Base-by-base conservation (phyloP, 2,797 vertebrate species). In the Poeciliopsis gracilis region DNA sequence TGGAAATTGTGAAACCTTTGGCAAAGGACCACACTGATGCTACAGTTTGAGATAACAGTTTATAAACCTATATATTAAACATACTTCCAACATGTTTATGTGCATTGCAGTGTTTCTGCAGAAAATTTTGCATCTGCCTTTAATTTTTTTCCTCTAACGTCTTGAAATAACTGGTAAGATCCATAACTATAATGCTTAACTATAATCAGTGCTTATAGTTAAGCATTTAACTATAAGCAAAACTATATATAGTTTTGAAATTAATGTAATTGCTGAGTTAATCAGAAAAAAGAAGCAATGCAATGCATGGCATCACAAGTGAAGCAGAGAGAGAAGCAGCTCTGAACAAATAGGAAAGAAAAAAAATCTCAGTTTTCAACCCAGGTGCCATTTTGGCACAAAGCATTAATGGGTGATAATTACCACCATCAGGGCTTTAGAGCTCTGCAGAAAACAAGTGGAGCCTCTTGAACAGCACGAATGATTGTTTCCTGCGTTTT, bases 401-500 rank as follows among this genome's bases (percentile, higher is more conserved):
- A 84, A 78, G 86, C 84, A 78, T 82, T 89, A 89, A 93, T 90
- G 85, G 82, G 82, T 78, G 76, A 83, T 88, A 93, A 93, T 92
- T 83, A 86, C 89, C 77, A 69, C 81, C 82, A 76, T 84, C 76
- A 83, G 84, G 70, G 76, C 77, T 45, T 75, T 59, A 75, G 74
- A 55, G 86, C 86, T 82, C 73, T 80, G 84, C 83, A 75, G 61
- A 84, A 85, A 90, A 88, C 80, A 85, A 77, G 78, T 83, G 73
- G 66, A 88, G 82, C 79, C 71, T 75, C 73, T 76, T 75, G 78
- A 76, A 36, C 70, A 72, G 67, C 15, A 81, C 49, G 67, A 70
- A 18, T 70, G 72, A 84, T 75, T 66, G 79, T 81, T 75, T 87
- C 77, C 83, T 82, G 81, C 76, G 80, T 81, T 80, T 81, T 78